phyloP scores from a whole-genome alignment of 2,888 invertebrate species.

The Trachelus troglodyta region DNA sequence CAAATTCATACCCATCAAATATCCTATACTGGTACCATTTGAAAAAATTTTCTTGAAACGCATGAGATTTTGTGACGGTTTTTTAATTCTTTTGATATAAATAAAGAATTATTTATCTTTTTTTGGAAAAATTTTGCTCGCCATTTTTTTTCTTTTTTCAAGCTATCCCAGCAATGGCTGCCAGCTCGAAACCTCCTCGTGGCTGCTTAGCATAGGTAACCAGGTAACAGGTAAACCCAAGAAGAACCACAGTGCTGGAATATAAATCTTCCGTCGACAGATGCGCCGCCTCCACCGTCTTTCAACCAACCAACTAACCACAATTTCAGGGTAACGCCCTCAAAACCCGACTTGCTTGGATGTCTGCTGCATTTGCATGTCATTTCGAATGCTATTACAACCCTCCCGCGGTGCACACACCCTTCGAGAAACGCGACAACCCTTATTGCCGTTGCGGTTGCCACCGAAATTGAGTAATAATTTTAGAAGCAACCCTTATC shows the following conservation, averaged over 20 bases:
- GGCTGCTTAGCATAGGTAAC: constrained; percentile 8
- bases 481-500: background rate
- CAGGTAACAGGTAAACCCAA: constrained; percentile 7
- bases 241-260: constrained; percentile 34
- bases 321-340: constrained; percentile 62
- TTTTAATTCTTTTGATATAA: background rate
- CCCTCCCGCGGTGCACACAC: background rate
- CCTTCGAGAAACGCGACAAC: constrained; percentile 1
- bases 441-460: background rate
- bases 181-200: background rate
- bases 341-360: constrained; percentile 43
- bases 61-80: background rate
- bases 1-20: background rate
- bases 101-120: background rate
- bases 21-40: background rate
- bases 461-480: background rate
- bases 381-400: constrained; percentile 38
- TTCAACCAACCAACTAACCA: constrained; percentile 60
- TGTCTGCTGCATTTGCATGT: constrained; percentile 52
- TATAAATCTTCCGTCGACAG: constrained; percentile 63
- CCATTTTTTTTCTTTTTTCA: background rate
- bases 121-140: background rate
- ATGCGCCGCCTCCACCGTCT: constrained; percentile 61
- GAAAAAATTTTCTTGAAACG: background rate
- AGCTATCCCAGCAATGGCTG: background rate